Conservation (phyloP, 2,888 invertebrate species). For the Branchipolynoe longqiensis region DNA sequence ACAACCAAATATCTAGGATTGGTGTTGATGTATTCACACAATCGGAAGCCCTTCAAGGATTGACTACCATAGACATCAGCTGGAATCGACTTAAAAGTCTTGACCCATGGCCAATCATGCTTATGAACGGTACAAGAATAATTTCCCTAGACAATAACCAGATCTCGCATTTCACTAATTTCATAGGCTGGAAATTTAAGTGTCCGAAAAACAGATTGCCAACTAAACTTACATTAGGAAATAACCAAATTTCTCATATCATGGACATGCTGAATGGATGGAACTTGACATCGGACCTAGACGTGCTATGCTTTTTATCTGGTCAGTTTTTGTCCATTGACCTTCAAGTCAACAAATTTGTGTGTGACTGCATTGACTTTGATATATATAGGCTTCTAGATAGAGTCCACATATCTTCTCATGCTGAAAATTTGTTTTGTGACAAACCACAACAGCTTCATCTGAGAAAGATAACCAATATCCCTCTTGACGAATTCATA, state of each 20-base stretch:
- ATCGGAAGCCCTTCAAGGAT: not conserved
- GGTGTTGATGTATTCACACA: not conserved
- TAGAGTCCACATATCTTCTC: not conserved
- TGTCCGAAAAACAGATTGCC: not conserved
- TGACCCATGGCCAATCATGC: not conserved
- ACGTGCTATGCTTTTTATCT: not conserved
- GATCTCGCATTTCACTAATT: not conserved
- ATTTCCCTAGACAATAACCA: not conserved
- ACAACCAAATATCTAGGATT: not conserved
- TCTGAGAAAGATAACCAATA: not conserved
- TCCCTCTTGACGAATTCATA: not conserved
- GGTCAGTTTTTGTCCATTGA: not conserved
- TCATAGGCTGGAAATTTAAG: not conserved
- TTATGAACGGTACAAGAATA: not conserved
- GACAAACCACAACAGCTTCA: not conserved
- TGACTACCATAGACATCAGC: not conserved
- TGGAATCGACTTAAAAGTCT: not conserved
- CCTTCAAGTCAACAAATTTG: not conserved
- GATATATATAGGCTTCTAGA: not conserved
- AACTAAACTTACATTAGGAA: not conserved
- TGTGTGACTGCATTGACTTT: conserved; percentile 37
- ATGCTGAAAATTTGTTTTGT: not conserved
- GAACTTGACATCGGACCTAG: not conserved
- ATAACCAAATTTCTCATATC: not conserved
- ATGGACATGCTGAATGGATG: not conserved